Base-by-base conservation (phyloP, 1,140 invertebrate species). In the Agrypnia vestita region DNA sequence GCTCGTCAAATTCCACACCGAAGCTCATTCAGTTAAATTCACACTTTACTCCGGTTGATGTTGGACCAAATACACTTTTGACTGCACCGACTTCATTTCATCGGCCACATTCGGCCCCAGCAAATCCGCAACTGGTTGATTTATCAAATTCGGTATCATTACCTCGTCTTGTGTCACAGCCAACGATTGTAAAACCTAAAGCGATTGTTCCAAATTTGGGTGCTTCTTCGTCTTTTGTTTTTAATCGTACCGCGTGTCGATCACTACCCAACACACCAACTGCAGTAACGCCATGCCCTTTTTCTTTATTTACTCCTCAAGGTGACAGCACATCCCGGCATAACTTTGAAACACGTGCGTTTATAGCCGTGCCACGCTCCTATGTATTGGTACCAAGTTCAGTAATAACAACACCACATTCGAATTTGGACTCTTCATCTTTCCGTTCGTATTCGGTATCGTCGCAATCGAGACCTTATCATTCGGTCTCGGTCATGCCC, bases 91-190 rank as follows among this genome's bases (percentile, higher is more conserved):
- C 61, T 3, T 49, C 46, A 8, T 12, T n/a, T 3, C 51, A 53
- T 73, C 47, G 51, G 4, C 51, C 71, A n/a, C 71, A 73, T 56
- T 73, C 71, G 12, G 47, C 71, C 1, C 51, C 71, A 10, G 47
- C 51, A 4, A 73, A 53, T 35, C 43, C 67, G 44, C 67, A 47
- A 21, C 46, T 21, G n/a, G 35, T 46, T 35, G 35, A 46, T 46
- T 25, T 19, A 59, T 25, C 25, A 67, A 35, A 44, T 46, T 46
- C 43, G 0, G 1, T 43, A 9, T 11, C 62, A 15, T 44, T 59
- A 21, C 17, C 25, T 3, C 55, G 17, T 64, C 61, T 19, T 25
- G 25, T 19, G 11, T 46, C 67, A 0, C 67, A 64, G 8, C 67
- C 67, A 1, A 9, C 67, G 6, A 71, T 71, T 21, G n/a, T 71